Conservation (phyloP, 1,140 invertebrate genomes). For the Glossosoma conforme region DNA sequence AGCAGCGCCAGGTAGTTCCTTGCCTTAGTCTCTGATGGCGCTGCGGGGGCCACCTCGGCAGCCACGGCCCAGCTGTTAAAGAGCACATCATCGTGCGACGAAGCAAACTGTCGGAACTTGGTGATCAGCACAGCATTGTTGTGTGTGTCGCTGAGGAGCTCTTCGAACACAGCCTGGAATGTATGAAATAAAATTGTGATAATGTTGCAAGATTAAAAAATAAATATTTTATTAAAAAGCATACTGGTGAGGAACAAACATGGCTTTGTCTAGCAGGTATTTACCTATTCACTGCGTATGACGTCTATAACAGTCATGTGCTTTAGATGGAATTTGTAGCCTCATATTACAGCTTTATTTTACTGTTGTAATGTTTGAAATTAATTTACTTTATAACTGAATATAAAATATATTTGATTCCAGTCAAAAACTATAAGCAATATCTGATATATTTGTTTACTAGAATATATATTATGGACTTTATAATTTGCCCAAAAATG, state of each 20-base stretch:
- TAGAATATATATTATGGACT: no score
- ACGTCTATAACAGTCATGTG: background rate
- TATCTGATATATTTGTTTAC: no score
- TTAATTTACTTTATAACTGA: no score
- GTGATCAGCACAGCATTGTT: constrained; percentile 50
- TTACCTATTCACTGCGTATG: background rate
- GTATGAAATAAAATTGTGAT: constrained; percentile 30
- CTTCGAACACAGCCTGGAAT: constrained; percentile 47
- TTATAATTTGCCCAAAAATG: no score
- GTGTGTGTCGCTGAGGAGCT: constrained; percentile 51
- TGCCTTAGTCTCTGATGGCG: constrained; percentile 59
- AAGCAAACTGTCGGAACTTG: constrained; percentile 61
- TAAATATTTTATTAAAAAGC: background rate
- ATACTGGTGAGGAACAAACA: background rate
- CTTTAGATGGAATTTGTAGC: background rate
- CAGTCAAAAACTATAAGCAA: no score
- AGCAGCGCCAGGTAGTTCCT: constrained; percentile 66
- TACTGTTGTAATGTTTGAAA: no score
- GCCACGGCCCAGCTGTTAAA: constrained; percentile 56
- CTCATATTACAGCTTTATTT: background rate
- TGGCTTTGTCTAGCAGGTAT: background rate
- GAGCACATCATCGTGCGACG: constrained; percentile 59
- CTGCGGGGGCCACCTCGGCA: constrained; percentile 47
- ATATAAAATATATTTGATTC: no score
- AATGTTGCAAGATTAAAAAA: background rate